Evolutionary conservation across 2,113 vertebrate genomes (phyloP).

Genomic region (Terrapene triunguis): DNA sequence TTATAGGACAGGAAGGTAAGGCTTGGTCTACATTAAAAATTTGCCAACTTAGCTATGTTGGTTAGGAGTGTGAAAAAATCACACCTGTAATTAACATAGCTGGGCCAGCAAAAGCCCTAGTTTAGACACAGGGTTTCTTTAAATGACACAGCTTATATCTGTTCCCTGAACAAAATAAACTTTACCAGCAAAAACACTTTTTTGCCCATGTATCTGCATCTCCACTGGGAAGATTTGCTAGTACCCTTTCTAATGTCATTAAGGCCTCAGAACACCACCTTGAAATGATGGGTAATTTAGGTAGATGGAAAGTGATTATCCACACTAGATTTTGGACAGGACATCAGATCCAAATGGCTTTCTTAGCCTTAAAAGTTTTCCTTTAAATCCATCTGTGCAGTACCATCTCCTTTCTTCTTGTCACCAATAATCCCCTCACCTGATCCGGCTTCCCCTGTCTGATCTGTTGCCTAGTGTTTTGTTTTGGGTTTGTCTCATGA

Average conservation of each 20-base stretch:
- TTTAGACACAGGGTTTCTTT: background rate
- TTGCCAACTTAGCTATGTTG: background rate
- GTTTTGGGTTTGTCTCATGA: conserved; percentile 4
- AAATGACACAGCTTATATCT: background rate
- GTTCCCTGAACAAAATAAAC: background rate
- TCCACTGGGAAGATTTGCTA: background rate
- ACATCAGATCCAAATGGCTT: background rate
- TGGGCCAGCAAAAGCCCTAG: background rate
- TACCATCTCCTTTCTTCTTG: background rate
- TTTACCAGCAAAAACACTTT: fast-evolving
- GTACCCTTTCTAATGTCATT: background rate
- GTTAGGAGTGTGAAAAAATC: background rate
- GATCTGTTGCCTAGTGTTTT: background rate
- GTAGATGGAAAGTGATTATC: background rate
- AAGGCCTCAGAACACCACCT: background rate
- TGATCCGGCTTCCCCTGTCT: background rate
- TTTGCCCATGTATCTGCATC: background rate
- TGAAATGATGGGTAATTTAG: background rate
- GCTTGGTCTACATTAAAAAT: background rate
- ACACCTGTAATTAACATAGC: background rate
- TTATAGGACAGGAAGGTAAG: background rate
- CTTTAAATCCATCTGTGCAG: conserved; percentile 9
- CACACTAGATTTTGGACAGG: background rate
- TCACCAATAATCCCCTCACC: background rate
- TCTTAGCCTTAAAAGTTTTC: background rate